Evolutionary conservation across 2,113 vertebrate genomes (phyloP).

Genomic region (Tonatia bakeri): DNA sequence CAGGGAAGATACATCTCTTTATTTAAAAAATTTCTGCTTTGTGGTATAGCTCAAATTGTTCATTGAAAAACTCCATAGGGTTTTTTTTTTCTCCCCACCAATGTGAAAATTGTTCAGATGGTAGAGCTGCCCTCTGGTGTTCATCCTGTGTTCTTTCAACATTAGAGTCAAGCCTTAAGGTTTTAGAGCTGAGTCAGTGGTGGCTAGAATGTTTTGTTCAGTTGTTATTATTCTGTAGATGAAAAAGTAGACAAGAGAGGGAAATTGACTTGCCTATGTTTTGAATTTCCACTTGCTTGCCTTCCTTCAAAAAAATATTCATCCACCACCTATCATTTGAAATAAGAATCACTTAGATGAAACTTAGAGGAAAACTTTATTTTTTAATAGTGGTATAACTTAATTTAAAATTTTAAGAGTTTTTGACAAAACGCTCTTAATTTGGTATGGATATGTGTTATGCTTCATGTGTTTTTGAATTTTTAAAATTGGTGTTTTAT

Average conservation of each 20-base stretch:
- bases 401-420: neutral
- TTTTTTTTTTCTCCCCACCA: neutral
- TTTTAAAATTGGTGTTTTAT: neutral
- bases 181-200: neutral
- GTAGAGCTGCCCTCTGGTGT: conserved; percentile 27
- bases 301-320: neutral
- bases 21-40: neutral
- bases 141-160: neutral
- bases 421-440: neutral
- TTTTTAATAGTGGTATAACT: neutral
- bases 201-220: neutral
- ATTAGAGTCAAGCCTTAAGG: neutral
- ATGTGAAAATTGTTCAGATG: neutral
- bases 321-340: neutral
- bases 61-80: neutral
- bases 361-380: neutral
- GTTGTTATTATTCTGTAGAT: neutral
- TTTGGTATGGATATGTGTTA: neutral
- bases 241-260: neutral
- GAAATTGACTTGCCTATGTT: neutral
- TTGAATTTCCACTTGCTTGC: neutral
- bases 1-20: neutral
- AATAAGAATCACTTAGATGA: neutral
- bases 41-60: neutral
- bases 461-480: neutral